Evolutionary conservation across 2,797 vertebrate genomes (phyloP).

Genomic region (Paratrypauchen microcephalus): DNA sequence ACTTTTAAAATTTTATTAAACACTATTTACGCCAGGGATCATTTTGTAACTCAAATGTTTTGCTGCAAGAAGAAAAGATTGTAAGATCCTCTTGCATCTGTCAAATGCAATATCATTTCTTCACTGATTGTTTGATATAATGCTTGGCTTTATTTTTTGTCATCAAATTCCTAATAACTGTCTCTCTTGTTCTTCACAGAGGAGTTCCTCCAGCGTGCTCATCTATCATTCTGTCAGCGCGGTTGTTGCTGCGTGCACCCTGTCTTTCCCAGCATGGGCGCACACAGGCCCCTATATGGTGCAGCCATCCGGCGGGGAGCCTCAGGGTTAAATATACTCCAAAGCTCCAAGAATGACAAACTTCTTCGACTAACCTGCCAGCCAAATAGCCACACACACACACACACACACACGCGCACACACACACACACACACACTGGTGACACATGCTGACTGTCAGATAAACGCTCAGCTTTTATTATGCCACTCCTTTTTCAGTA

Average conservation of each 20-base stretch:
- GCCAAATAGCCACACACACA: slow-evolving; percentile 34
- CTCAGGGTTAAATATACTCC: slow-evolving; percentile 74
- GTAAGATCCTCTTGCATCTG: background rate
- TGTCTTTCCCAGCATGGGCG: slow-evolving; percentile 35
- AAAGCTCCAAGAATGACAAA: slow-evolving; percentile 54
- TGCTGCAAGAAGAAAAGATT: background rate
- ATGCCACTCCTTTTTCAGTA: background rate
- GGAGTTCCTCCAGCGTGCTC: slow-evolving; percentile 43
- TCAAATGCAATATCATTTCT: background rate
- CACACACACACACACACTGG: slow-evolving; percentile 27
- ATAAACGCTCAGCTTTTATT: slow-evolving; percentile 50
- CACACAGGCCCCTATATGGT: slow-evolving; percentile 69
- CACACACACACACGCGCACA: slow-evolving; percentile 29
- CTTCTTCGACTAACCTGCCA: slow-evolving; percentile 49
- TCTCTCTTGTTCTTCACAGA: slow-evolving; percentile 25
- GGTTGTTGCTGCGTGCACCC: slow-evolving; percentile 33
- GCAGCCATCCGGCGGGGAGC: slow-evolving; percentile 61
- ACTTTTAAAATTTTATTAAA: background rate
- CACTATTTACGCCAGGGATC: background rate
- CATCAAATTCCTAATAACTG: slow-evolving; percentile 14
- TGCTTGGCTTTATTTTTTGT: background rate
- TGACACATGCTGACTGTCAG: slow-evolving; percentile 34
- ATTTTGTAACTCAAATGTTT: background rate
- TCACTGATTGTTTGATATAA: background rate
- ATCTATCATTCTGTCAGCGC: slow-evolving; percentile 65